Base-by-base conservation (phyloP, 2,113 vertebrate genomes). In the Charadrius vociferus region DNA sequence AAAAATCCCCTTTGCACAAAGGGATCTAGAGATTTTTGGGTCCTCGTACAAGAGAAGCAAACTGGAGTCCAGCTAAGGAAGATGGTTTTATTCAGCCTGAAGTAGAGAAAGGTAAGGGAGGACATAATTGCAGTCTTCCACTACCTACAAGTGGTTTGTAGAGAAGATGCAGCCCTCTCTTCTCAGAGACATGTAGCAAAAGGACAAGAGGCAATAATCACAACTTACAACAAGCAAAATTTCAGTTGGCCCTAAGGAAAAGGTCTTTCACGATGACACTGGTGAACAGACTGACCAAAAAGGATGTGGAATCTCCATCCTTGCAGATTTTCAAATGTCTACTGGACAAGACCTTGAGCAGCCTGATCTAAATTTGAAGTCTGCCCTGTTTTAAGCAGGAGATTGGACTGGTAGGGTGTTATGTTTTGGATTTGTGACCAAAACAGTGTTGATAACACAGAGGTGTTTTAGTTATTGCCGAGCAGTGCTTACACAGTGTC, bases 321-420 rank as follows among this genome's bases (percentile, higher is more conserved):
- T 56, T 34, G 3, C 52, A 80, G 22, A 63, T 80, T 75, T 90
- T 88, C 56, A 68, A 22, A 82, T 86, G 37, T 47, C 56, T 37
- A 2, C 14, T 22, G 27, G 56, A 75, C 39, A 61, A 80, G 21
- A 18, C 19, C 7, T 12, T 52, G 10, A 80, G 47, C 26, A 91
- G 82, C 5, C 26, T 43, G 7, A n/a, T 71, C 19, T 82, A 37
- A 82, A 59, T 66, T 58, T 87, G 45, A 91, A 58, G 19, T 41
- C 53, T 72, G 20, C 7, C 27, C 58, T 56, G 7, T 63, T 83
- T 84, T 52, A 53, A 79, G n/a, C 12, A 59, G 23, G 3, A 91
- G 24, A 49, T 53, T 53, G 41, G 20, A 79, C 24, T 80, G 0
- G 0, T 21, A 58, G 1, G 7, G 15, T 8, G 5, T 6, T 50